Evolutionary conservation across 1,140 invertebrate genomes (phyloP), one percentile per base, ranked within the genome.

Genomic region (Monochamus saltuarius): DNA sequence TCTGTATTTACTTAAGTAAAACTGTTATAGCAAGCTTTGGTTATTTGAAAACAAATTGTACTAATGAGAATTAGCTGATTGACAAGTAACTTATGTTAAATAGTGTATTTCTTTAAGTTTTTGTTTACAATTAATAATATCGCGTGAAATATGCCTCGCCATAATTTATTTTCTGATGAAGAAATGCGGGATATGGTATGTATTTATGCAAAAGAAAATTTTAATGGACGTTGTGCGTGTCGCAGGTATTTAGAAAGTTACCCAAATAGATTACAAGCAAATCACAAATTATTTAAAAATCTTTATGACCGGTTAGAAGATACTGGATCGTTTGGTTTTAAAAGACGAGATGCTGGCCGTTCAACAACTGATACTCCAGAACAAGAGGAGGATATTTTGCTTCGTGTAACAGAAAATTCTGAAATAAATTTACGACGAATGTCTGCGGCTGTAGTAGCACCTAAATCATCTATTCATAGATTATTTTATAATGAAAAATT

Each of bases 171-270:
- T n/a, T 52, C 34, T 2, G 36, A 52, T 52, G 29, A 7, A 8
- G 9, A 52, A 36, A 52, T 52, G 50, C 50, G 3, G 8, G 34
- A 52, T 52, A 52, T 52, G 29, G 50, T 52, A 13, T 52, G 29
- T 38, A 13, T 52, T n/a, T 52, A 52, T 52, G 50, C 3, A 14
- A 10, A 37, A 52, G 50, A 52, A 52, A 36, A 52, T 52, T 37
- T 37, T 52, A 14, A 13, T 52, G 13, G 50, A 14, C 29, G 50
- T 36, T 16, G 36, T 16, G 34, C 11, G 22, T 29, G 6, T 29
- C 22, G 22, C 22, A 29, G 22, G 22, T 29, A 29, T 29, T 29
- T 29, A 29, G 29, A 52, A 36, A 11, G 14, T 7, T 52, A 13
- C 19, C 50, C 50, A 13, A 13, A 52, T 38, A 52, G 50, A 38